A percentile compares a stretch with the other conserved stretches of the same genome.
Evolutionary conservation across 2,888 invertebrate genomes (phyloP).

Genomic region (Eupithecia exiguata): DNA sequence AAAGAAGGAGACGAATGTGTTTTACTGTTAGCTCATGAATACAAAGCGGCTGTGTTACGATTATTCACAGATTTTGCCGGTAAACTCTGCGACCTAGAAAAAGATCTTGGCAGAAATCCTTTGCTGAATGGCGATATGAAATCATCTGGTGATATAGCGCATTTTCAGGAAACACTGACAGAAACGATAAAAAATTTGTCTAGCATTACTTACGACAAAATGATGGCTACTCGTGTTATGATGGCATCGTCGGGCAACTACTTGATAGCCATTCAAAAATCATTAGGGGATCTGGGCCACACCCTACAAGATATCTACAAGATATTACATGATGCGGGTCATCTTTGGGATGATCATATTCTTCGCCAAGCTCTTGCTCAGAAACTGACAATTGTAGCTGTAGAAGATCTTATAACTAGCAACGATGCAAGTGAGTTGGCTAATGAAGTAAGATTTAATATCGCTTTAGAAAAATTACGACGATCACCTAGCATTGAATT

Average conservation of each 20-base stretch:
- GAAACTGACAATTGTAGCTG: constrained; percentile 67
- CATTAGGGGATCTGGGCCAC: constrained; percentile 61
- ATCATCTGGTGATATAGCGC: constrained; percentile 36
- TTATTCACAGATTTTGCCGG: constrained; percentile 57
- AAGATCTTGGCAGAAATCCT: constrained; percentile 48
- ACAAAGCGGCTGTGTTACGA: constrained; percentile 57
- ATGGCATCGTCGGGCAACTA: constrained; percentile 50
- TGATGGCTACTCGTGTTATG: constrained; percentile 37
- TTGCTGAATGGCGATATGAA: constrained; percentile 36
- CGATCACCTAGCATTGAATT: constrained; percentile 62
- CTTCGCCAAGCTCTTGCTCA: constrained; percentile 66
- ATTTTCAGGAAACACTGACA: constrained; percentile 54
- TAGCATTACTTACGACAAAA: constrained; percentile 37
- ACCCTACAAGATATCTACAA: constrained; percentile 63
- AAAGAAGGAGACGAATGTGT: constrained; percentile 58
- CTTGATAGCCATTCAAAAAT: constrained; percentile 58
- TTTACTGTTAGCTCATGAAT: constrained; percentile 58
- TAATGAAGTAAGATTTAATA: constrained; percentile 64
- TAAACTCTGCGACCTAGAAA: constrained; percentile 57
- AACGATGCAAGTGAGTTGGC: constrained; percentile 65
- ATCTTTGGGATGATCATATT: constrained; percentile 72
- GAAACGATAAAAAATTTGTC: constrained; percentile 48
- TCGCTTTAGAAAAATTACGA: constrained; percentile 65
- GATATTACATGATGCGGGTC: constrained; percentile 65
- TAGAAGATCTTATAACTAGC: constrained; percentile 69